phyloP scores from a whole-genome alignment of 2,888 invertebrate species.

The Melitaea athalia region DNA sequence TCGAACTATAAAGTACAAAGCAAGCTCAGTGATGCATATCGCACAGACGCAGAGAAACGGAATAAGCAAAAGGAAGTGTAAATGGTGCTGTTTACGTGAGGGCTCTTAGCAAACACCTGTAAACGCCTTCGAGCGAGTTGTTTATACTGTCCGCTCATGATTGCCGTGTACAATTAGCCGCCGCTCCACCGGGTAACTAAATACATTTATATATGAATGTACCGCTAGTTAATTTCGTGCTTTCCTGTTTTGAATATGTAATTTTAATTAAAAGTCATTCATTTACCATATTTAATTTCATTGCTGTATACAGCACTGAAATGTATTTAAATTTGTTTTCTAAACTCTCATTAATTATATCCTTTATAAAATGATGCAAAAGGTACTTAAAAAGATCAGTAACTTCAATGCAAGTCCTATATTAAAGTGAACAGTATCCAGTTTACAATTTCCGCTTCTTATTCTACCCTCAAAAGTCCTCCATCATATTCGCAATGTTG shows the following conservation, averaged over 20 bases:
- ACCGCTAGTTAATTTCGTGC: conserved; percentile 28
- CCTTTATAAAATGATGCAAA: conserved; percentile 25
- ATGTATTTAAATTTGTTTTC: neutral
- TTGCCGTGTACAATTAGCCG: conserved; percentile 73
- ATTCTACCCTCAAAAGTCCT: conserved; percentile 65
- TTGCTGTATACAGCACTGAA: neutral
- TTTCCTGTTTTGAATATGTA: conserved; percentile 14
- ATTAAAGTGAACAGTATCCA: conserved; percentile 45
- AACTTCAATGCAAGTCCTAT: conserved; percentile 30
- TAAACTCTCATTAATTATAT: conserved; percentile 16
- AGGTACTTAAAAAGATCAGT: conserved; percentile 35
- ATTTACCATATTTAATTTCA: neutral
- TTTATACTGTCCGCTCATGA: conserved; percentile 72
- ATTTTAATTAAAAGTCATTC: conserved; percentile 1
- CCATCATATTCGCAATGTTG: conserved; percentile 76
- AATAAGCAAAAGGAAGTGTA: conserved; percentile 61
- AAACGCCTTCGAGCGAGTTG: conserved; percentile 63
- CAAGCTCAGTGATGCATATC: conserved; percentile 27
- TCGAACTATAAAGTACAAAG: conserved; percentile 23
- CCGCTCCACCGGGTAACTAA: conserved; percentile 63
- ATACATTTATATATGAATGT: conserved; percentile 34
- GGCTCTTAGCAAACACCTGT: conserved; percentile 75
- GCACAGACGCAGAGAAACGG: conserved; percentile 38
- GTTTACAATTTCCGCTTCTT: conserved; percentile 63
- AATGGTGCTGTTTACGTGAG: conserved; percentile 75